Evolutionary conservation across 2,797 vertebrate genomes (phyloP), one percentile per base, ranked within the genome.

Genomic region (Pelochelys cantorii): DNA sequence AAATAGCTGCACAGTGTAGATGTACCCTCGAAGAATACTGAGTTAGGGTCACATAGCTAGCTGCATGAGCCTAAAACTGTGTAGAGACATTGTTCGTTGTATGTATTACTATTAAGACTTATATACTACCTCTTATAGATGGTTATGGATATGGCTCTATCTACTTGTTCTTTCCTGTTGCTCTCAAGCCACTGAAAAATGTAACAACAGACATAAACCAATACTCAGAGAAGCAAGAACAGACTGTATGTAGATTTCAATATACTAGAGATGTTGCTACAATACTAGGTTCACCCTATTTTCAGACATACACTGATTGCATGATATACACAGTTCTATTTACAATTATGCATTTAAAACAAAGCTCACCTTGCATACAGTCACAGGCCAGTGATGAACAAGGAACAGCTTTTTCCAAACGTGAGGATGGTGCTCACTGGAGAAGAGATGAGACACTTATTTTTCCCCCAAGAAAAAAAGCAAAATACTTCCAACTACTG

Each of bases 321-420:
- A 29, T 59, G 42, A 48, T 60, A 17, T 23, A n/a, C 3, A 79
- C 59, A 11, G 27, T 48, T 74, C 75, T 11, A 25, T 78, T 79
- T 89, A 48, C 71, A 22, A 87, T 25, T 4, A 57, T 75, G 55
- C 71, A 84, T 79, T 20, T 37, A 74, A 14, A 87, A 77, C 18
- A 85, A 88, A 65, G 52, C 96, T 97, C 83, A 97, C 97, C 97
- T 97, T 97, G 57, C 97, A 97, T 10, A 97, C 97, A 56, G 97
- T 97, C 90, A 97, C 97, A 18, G 97, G 97, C 97, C 97, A 97
- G 14, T 97, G 97, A 94, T 97, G 96, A 93, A 89, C 97, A 84
- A 97, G 91, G 86, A 93, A 95, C 14, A 97, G 86, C 77, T 97
- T 97, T 0, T 95, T 95, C 97, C 97, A 97, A 31, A 59, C 12